Evolutionary conservation across 2,888 invertebrate genomes (phyloP), one percentile per base, ranked within the genome.

Genomic region (Malachius bipustulatus): DNA sequence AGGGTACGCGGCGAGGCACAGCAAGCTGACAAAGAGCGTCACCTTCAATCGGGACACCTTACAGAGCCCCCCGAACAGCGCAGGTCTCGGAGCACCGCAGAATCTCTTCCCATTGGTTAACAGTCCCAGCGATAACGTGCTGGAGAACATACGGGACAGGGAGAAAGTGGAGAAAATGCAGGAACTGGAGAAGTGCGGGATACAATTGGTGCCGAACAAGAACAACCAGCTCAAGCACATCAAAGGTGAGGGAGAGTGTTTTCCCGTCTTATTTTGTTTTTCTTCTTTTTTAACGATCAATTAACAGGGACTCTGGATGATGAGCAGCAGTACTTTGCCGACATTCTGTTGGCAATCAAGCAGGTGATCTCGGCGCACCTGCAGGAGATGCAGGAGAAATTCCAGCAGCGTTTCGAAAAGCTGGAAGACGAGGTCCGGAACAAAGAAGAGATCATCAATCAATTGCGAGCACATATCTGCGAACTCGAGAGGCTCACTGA

Each of bases 1-100:
- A n/a, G n/a, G 88, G 40, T 89, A 85, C 63, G 87, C 84, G 39
- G 87, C 84, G 34, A 70, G 88, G 55, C 87, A 87, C 64, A 82
- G 82, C 44, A 88, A 88, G 62, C 75, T 88, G 59, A 72, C 83
- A 34, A 89, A 88, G 69, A 85, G 87, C 63, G 87, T 88, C 44
- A 87, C 87, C 41, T 88, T 87, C 66, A 83, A 88, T 63, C 67
- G 81, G 41, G 82, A 84, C 59, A 85, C 85, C 35, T 67, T 87
- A 56, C 81, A 81, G 47, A 85, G 85, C 51, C 84, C 87, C 41
- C 83, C 84, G 11, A 56, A 54, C 36, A 57, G 68, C 62, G 50
- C 51, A 41, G 28, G 38, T 24, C 42, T 43, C 24, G 44, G 40
- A 31, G 42, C 55, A 36, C 46, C 51, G 32, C 44, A 42, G 16